These are phyloP conservation scores for Nyctibius grandis DNA, from an alignment of 2,797 vertebrate species.

Conservation along the genomic window DNA sequence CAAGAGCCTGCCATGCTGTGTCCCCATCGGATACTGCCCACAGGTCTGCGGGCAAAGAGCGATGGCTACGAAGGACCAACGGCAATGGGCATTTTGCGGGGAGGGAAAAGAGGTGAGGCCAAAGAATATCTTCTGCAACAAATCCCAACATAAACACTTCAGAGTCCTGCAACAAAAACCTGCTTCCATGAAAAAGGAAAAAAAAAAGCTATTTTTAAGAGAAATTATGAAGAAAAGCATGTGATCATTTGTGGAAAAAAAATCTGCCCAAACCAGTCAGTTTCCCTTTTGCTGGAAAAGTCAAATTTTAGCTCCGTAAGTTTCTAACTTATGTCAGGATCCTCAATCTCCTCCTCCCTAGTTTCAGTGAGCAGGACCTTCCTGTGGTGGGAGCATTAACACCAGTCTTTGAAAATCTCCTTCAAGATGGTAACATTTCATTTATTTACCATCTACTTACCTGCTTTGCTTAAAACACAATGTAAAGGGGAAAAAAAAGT, in stretches of 20 bases:
- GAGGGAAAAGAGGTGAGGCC: background rate
- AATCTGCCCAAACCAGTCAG: background rate
- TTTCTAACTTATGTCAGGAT: background rate
- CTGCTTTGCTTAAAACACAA: conserved; percentile 46
- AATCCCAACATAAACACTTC: background rate
- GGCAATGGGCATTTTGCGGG: background rate
- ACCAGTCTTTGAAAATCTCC: background rate
- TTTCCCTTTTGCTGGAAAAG: conserved; percentile 5
- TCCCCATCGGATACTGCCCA: background rate
- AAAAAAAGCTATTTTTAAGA: background rate
- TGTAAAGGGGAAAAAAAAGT: background rate
- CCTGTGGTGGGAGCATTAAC: background rate
- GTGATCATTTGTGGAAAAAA: background rate
- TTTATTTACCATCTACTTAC: conserved; percentile 73
- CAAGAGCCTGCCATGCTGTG: background rate
- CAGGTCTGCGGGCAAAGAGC: accelerated
- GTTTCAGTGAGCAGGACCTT: background rate
- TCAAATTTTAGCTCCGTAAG: background rate
- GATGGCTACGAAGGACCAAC: accelerated
- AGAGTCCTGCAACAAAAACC: conserved; percentile 23
- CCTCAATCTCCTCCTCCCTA: background rate
- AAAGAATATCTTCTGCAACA: background rate
- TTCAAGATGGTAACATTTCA: conserved; percentile 37
- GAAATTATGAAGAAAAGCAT: conserved; percentile 9
- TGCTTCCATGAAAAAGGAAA: background rate